Base-by-base conservation (phyloP, 1,140 invertebrate species). In the Bombus consobrinus region DNA sequence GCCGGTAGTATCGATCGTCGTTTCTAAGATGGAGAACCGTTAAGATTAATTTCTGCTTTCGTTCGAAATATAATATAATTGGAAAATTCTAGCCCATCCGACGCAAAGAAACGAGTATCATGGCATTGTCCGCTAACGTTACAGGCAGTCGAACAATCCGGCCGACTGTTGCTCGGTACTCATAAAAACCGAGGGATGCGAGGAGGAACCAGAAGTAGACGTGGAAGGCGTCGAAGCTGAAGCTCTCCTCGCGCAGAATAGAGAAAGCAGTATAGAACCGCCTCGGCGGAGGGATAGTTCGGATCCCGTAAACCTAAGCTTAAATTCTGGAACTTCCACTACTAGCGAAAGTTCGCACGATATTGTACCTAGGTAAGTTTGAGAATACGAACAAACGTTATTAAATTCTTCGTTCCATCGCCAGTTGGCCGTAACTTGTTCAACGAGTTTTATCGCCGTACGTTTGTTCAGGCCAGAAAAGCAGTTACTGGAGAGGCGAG, bases 221-320 rank as follows among this genome's bases (percentile, higher is more conserved):
- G 95, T 94, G 10, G 95, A 96, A 86, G 94, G 96, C 62, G 95
- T 96, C 74, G 95, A 95, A 62, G 94, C 96, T 83, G 95, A 96
- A 86, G 94, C 95, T 77, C 89, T 92, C n/a, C 93, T 96, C 92
- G 79, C 95, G 93, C 87, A 96, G 64, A 95, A 94, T 88, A 92
- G 93, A 75, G 94, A 94, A 83, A 92, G 92, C 84, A 94, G 92
- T 87, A 93, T 94, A 79, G 95, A 95, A 87, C 93, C 94, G 34
- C 94, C 94, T 3, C 88, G 94, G 76, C 92, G 95, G 86, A 95
- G 95, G 94, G 95, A 95, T 91, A 95, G 94, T 79, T 95, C 95
- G 0, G 97, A 98, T 94, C 97, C 97, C 37, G 97, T 98, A 22
- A 98, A 98, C 95, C 95, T 98, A 73, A 97, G 97, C 82, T 88